Conservation (phyloP, 1,140 invertebrate genomes). For the Bombus pascuorum region DNA sequence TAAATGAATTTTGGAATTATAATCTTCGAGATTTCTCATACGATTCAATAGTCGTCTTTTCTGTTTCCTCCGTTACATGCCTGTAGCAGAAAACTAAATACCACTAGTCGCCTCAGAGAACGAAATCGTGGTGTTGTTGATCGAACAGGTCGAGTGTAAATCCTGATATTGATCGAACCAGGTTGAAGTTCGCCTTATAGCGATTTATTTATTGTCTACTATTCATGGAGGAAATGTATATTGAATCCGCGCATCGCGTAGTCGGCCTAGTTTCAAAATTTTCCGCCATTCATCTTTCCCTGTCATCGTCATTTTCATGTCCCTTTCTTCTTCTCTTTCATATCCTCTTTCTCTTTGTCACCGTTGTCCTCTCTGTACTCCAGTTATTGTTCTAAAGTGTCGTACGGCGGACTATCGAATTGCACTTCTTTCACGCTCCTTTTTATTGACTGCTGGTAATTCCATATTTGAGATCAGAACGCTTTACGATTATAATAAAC, state of each 20-base stretch:
- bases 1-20: background rate
- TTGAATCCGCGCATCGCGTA: conserved; percentile 34
- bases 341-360: background rate
- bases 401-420: conserved; percentile 16
- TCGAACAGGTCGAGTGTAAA: conserved; percentile 28
- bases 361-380: background rate
- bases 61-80: no score
- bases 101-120: background rate
- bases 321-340: background rate
- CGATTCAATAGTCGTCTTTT: background rate
- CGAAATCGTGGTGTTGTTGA: conserved; percentile 11
- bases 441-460: conserved; percentile 12
- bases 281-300: background rate
- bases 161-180: conserved; percentile 40
- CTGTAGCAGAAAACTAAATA: background rate
- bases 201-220: conserved; percentile 65
- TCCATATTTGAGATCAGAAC: background rate
- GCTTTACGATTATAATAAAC: background rate
- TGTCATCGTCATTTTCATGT: background rate
- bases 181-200: conserved; percentile 49
- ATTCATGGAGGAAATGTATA: conserved; percentile 23
- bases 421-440: conserved; percentile 14
- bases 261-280: conserved; percentile 38
- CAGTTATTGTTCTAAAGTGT: conserved; percentile 7
- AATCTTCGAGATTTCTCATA: conserved; percentile 4